Conservation (phyloP, 2,888 invertebrate genomes). For the Drosophila silvestris region DNA sequence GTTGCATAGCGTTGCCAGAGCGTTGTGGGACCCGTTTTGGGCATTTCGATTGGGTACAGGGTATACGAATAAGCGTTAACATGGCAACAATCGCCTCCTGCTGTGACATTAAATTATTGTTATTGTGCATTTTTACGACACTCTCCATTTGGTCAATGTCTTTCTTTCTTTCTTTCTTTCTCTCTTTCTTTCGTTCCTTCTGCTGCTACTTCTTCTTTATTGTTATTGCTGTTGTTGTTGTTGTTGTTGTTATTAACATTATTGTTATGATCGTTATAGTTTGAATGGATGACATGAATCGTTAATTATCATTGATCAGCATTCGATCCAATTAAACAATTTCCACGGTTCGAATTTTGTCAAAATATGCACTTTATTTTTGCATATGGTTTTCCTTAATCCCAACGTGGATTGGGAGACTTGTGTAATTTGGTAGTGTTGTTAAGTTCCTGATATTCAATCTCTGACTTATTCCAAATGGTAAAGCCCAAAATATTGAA, state of each 20-base stretch:
- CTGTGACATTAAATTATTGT: slow-evolving; percentile 85
- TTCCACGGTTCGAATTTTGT: background rate
- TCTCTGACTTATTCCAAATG: background rate
- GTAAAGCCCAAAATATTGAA: background rate
- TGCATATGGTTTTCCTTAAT: background rate
- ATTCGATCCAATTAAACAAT: slow-evolving; percentile 7
- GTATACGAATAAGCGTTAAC: slow-evolving; percentile 84
- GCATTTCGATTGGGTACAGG: background rate
- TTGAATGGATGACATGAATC: slow-evolving; percentile 17
- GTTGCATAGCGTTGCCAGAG: background rate
- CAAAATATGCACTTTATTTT: background rate
- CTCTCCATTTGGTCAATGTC: slow-evolving; percentile 62
- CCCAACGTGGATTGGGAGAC: no score
- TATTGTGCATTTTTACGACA: slow-evolving; percentile 83
- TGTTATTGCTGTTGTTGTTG: slow-evolving; percentile 14
- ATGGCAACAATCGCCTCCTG: slow-evolving; percentile 86
- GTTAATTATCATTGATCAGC: slow-evolving; percentile 30
- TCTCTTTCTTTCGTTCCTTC: background rate
- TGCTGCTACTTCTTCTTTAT: slow-evolving; percentile 11
- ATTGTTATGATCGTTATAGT: slow-evolving; percentile 30
- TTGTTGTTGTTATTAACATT: slow-evolving; percentile 22
- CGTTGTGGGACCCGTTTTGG: background rate
- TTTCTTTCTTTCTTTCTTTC: slow-evolving; percentile 24
- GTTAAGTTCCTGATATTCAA: background rate
- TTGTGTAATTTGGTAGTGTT: background rate